phyloP scores from a whole-genome alignment of 2,797 vertebrate genomes.

The Sparus aurata region DNA sequence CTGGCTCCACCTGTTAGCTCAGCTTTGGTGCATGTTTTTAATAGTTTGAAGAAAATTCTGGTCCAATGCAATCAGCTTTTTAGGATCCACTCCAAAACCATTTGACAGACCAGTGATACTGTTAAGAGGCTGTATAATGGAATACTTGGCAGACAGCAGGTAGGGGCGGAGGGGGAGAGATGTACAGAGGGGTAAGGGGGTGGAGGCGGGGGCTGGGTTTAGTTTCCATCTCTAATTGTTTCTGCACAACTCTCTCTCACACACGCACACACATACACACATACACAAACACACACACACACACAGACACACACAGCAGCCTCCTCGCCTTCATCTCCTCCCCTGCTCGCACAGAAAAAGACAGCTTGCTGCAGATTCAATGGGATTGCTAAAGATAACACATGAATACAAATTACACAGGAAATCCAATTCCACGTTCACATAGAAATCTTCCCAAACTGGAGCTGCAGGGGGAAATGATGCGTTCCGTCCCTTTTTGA shows the following conservation, averaged over 20 bases:
- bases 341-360: conserved; percentile 33
- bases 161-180: conserved; percentile 27
- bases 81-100: conserved; percentile 68
- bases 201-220: background rate
- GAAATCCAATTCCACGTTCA: conserved; percentile 66
- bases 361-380: conserved; percentile 50
- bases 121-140: conserved; percentile 73
- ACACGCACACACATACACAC: no score
- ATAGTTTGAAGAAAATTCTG: conserved; percentile 37
- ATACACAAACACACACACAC: conserved; percentile 14
- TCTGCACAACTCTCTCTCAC: conserved; percentile 39
- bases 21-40: conserved; percentile 45
- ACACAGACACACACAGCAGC: conserved; percentile 18
- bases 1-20: conserved; percentile 4
- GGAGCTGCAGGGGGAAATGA: conserved; percentile 48
- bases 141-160: conserved; percentile 60
- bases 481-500: conserved; percentile 15
- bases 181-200: conserved; percentile 6
- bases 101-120: conserved; percentile 61
- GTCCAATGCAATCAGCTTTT: conserved; percentile 56
- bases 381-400: conserved; percentile 64
- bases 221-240: conserved; percentile 62
- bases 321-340: conserved; percentile 32
- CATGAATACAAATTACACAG: conserved; percentile 74
- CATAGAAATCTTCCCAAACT: conserved; percentile 58